Evolutionary conservation across 2,797 vertebrate genomes (phyloP).

Genomic region (Gadopsis marmoratus): DNA sequence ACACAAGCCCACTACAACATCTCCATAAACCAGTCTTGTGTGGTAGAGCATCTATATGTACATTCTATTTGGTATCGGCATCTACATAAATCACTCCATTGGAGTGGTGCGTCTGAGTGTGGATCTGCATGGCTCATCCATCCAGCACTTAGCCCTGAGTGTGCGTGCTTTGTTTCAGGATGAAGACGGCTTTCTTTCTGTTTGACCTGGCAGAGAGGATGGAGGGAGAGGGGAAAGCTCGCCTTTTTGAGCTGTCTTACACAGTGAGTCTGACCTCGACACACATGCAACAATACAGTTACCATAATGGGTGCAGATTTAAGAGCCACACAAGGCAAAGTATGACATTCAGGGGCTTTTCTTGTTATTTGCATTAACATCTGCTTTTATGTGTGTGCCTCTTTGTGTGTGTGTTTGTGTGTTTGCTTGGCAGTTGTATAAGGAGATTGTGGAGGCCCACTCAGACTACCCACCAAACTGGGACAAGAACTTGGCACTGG

Average conservation of each 20-base stretch:
- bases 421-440: conserved; percentile 88
- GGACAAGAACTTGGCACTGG: conserved; percentile 98
- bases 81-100: conserved; percentile 84
- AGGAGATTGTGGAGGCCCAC: conserved; percentile 89
- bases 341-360: neutral
- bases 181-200: conserved; percentile 98
- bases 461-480: conserved; percentile 93
- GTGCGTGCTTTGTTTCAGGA: conserved; percentile 87
- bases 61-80: conserved; percentile 75
- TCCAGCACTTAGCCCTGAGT: conserved; percentile 79
- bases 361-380: conserved; percentile 26
- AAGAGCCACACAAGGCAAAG: conserved; percentile 41
- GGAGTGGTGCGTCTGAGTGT: conserved; percentile 76
- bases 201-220: conserved; percentile 92
- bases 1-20: conserved; percentile 63
- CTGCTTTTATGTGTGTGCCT: conserved; percentile 31
- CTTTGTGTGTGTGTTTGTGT: conserved; percentile 38
- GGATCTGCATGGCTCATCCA: conserved; percentile 80
- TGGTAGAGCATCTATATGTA: conserved; percentile 80
- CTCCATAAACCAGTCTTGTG: conserved; percentile 84
- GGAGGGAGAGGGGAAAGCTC: conserved; percentile 77
- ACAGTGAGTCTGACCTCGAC: conserved; percentile 80
- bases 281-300: conserved; percentile 38
- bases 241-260: conserved; percentile 86
- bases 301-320: conserved; percentile 42